Evolutionary conservation across 2,888 invertebrate species (phyloP), one percentile per base, ranked within the genome.

Genomic region (Napeogenes sylphis): DNA sequence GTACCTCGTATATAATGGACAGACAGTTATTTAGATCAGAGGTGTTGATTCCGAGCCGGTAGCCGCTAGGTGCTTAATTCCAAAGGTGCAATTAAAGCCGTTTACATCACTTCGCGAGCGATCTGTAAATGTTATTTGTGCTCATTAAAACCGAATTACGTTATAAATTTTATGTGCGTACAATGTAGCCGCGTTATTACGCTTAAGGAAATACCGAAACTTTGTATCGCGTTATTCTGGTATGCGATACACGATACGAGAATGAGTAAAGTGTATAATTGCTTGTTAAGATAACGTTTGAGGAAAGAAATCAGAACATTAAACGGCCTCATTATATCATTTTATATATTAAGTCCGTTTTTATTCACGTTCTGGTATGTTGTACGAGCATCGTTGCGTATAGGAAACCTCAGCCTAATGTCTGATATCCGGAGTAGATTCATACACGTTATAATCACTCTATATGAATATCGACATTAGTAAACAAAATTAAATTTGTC

Each of bases 401-500:
- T 5, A n/a, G 8, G 51, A 51, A 51, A 30, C n/a, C 30, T 21
- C 3, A 51, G 30, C 8, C 10, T 51, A 30, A 30, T 51, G 30
- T 30, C 6, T 10, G 10, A 12, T 51, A 42, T 42, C 42, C 0
- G 6, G 35, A 35, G 51, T 51, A 64, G 58, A 42, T 58, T 35
- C 55, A 12, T 4, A 51, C 58, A 56, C 21, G 58, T 35, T 59
- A 56, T 71, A 73, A 81, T 81, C 73, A 76, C 76, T 81, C 76
- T 78, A 81, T 83, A 77, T 75, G 65, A 66, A 62, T 77, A 70
- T 72, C 75, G 75, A 76, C 79, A 86, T 87, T 85, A 84, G 84
- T 76, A 78, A 79, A 86, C 80, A 82, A 87, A 89, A 90, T 89
- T 87, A 85, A 89, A 89, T 90, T 88, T 87, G 87, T 87, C 78